A percentile compares a stretch with the other conserved stretches of the same genome.
Conservation (phyloP, 2,797 vertebrate species). For the Oryzias dopingdopingensis region DNA sequence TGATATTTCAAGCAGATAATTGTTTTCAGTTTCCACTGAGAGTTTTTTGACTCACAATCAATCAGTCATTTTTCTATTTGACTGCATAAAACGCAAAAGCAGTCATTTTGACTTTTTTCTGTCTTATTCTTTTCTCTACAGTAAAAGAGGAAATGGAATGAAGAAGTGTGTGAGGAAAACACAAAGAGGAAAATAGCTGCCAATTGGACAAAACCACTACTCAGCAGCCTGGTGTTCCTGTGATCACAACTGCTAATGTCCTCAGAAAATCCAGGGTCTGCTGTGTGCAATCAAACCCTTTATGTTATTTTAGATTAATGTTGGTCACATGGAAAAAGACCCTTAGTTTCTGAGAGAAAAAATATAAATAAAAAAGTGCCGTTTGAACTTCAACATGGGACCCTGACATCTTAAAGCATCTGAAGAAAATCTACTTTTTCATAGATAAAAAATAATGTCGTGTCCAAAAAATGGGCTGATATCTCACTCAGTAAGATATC, state of each 20-base stretch:
- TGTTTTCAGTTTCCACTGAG: background rate
- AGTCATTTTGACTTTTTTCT: background rate
- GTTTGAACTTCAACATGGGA: slow-evolving; percentile 1
- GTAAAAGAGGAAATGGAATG: background rate
- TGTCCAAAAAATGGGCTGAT: background rate
- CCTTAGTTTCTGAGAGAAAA: background rate
- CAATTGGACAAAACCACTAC: background rate
- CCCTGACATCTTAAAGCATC: background rate
- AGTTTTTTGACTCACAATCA: background rate
- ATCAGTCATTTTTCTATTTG: background rate
- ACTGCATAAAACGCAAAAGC: background rate
- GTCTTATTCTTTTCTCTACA: background rate
- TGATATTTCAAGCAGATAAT: background rate
- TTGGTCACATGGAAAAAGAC: background rate
- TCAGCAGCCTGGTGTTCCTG: background rate
- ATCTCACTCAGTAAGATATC: background rate
- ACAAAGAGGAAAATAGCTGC: background rate
- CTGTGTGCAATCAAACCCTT: slow-evolving; percentile 1
- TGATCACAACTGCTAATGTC: slow-evolving; percentile 1
- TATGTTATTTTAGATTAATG: background rate
- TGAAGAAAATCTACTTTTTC: background rate
- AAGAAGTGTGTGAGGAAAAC: background rate
- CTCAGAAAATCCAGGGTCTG: background rate
- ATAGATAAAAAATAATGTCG: background rate
- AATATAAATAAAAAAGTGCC: background rate